Evolutionary conservation across 2,797 vertebrate genomes (phyloP), one percentile per base, ranked within the genome.

Genomic region (Synaphobranchus kaupii): DNA sequence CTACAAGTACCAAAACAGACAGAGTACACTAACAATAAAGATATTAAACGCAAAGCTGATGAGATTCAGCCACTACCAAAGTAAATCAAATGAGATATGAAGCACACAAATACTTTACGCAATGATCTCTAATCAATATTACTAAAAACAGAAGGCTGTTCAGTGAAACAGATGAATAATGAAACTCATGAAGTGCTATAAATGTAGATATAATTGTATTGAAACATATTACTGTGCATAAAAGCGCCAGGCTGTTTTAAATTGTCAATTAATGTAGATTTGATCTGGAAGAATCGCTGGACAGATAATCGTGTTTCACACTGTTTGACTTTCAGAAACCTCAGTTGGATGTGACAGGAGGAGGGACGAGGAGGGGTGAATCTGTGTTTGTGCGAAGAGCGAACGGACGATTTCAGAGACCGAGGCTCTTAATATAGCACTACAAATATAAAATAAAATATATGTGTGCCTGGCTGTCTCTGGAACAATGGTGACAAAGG

Each of bases 391-490:
- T 17, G 52, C 13, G 17, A 81, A 22, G 44, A 66, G 78, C 47
- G 58, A 83, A 60, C 9, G 15, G 60, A 22, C 2, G 78, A 17
- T 44, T 86, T 44, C 15, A 76, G 13, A 58, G 71, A 58, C 48
- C 22, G 76, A 60, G 34, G 39, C 44, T 84, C n/a, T 63, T 91
- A 87, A 89, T 81, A 90, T 85, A 80, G 50, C 86, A 87, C 86
- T 88, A 88, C 90, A 90, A 89, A 87, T 63, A 91, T 90, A 88
- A 92, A 89, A 87, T 63, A 91, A 90, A 87, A 92, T 90, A 90
- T 92, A 93, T 92, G 91, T 92, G 89, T 92, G 93, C 91, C 88
- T 90, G 89, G 90, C 94, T 93, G 93, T 90, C 93, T 94, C 91
- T 91, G 50, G 48, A 71, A 87, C 83, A 87, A 84, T 76, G 48